Evolutionary conservation across 1,140 invertebrate genomes (phyloP), one percentile per base, ranked within the genome.

Genomic region (Drosophila willistoni): DNA sequence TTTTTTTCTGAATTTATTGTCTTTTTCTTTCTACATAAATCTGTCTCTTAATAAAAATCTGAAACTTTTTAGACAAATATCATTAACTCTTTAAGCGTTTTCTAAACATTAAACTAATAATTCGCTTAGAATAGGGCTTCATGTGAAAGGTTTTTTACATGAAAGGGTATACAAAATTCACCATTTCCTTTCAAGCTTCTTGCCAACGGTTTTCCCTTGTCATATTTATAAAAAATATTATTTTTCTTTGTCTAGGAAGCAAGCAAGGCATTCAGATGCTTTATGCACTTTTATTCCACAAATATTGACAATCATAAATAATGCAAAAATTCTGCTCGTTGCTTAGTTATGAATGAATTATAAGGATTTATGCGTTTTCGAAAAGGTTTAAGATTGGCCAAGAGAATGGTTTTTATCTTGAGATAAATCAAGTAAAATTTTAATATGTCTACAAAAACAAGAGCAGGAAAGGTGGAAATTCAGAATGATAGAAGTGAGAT

Each of bases 281-380:
- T 73, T 64, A 57, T 73, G 71, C 75, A 70, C 13, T 71, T 62
- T 61, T 68, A 51, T 51, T 22, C 64, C 17, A 64, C 64, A 79
- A 68, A 76, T 75, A 78, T 79, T 76, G 73, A 71, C 73, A 72
- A 65, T 71, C 68, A 79, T 79, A 79, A 76, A 79, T 79, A 79
- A 79, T 76, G 75, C 73, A 79, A 76, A 68, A 56, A 56, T 54
- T 76, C 41, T 73, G 51, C 34, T 62, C 44, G 13, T 19, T 55
- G 56, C 13, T 36, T 59, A 47, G 22, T 63, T 64, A 68, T 79
- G 68, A 67, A 76, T 76, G 56, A 59, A 36, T 59, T 59, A 36
- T 59, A 10, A 10, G 29, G 29, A 59, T 51, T 51, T 51, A 51
- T 57, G 64, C 68, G 64, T 75, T 62, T 65, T 75, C 36, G 64